Base-by-base conservation (phyloP, 2,888 invertebrate genomes). In the Opisthograptis luteolata region DNA sequence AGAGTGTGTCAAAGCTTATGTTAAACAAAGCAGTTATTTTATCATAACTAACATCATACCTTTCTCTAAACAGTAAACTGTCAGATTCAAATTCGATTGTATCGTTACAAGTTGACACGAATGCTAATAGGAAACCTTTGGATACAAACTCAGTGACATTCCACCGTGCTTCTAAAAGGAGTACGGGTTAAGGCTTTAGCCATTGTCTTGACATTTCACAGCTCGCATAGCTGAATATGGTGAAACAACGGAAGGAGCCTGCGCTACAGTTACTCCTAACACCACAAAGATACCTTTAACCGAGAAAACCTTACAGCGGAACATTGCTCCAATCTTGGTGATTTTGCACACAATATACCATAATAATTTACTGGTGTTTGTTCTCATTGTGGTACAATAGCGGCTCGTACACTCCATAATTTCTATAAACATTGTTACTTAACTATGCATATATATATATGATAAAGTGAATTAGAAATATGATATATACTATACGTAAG, bases 251-350 rank as follows among this genome's bases (percentile, higher is more conserved):
- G 69, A 71, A 74, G 71, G 72, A 66, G 65, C 55, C 56, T 66
- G 68, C 65, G 64, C 62, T 76, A 84, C 82, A 79, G 85, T 84
- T 85, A 84, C 60, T 69, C 73, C 39, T 49, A 50, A 50, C 43
- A 30, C 43, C 71, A 74, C 71, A 31, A 76, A 70, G 73, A 70
- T 73, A 63, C 74, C 70, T 66, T 73, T 70, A 79, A 62, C 83
- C 84, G 74, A 77, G 75, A 78, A 80, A 72, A 65, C 69, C 75
- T 66, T 50, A 46, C 66, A 79, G 73, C 79, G 83, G 83, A 83
- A 85, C 79, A 79, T 76, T 69, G 67, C 65, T 64, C 68, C 68
- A 65, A 69, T 71, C 70, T 68, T 64, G 65, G 68, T 69, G 65
- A 66, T 64, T 69, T 60, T 58, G 61, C 50, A 41, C 50, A 60